Evolutionary conservation across 2,888 invertebrate species (phyloP).

Genomic region (Anoplius nigerrimus): DNA sequence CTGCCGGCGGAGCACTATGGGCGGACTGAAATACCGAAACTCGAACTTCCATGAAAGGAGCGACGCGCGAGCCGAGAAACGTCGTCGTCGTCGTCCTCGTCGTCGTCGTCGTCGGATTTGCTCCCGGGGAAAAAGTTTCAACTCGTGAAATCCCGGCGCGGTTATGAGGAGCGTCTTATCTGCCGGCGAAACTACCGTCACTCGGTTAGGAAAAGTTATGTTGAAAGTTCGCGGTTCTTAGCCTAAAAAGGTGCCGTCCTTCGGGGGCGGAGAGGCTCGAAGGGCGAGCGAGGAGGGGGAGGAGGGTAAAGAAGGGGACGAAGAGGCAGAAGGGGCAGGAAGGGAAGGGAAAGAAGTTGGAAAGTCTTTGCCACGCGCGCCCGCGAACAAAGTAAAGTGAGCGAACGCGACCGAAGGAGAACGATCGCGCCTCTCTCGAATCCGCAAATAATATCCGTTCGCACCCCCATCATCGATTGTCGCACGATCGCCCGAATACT

Average conservation of each 20-base stretch:
- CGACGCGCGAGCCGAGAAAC: constrained; percentile 31
- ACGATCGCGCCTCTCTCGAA: not conserved
- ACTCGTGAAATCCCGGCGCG: constrained; percentile 56
- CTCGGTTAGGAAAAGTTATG: constrained; percentile 58
- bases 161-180: constrained; percentile 59
- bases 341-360: not conserved
- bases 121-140: constrained; percentile 54
- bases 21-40: constrained; percentile 27
- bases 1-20: not conserved
- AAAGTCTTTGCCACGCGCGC: constrained; percentile 1
- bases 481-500: too few species aligned
- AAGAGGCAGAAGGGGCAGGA: constrained; percentile 16
- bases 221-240: constrained; percentile 47
- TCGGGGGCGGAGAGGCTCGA: constrained; percentile 30
- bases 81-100: constrained; percentile 20
- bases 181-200: constrained; percentile 56
- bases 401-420: not conserved
- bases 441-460: too few species aligned
- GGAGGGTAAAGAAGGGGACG: constrained; percentile 22
- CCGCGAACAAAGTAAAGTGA: not conserved
- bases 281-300: constrained; percentile 25
- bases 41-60: constrained; percentile 31
- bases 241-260: constrained; percentile 47
- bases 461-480: too few species aligned
- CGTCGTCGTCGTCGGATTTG: constrained; percentile 47